Evolutionary conservation across 2,113 vertebrate genomes (phyloP).

Genomic region (Chaetodon auriga): DNA sequence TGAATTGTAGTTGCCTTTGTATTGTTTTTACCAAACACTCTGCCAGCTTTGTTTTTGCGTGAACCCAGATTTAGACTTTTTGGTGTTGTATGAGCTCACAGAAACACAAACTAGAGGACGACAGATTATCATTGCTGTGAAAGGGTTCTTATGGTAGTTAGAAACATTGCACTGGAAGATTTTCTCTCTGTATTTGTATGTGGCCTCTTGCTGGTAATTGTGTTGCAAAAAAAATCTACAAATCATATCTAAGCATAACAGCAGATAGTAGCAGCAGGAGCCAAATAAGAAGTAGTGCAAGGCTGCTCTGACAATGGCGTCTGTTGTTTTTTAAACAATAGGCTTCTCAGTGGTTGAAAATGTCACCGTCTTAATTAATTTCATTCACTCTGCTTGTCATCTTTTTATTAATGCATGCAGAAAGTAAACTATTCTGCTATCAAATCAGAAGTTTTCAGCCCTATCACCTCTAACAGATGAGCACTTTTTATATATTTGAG

Average conservation of each 20-base stretch:
- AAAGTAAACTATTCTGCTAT: background rate
- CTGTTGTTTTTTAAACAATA: conserved; percentile 26
- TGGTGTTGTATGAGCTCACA: background rate
- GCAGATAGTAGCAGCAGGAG: conserved; percentile 33
- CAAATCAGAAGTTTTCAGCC: conserved; percentile 12
- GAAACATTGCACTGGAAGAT: background rate
- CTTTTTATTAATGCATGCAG: conserved; percentile 1
- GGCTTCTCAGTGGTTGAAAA: conserved; percentile 40
- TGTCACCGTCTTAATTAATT: conserved; percentile 35
- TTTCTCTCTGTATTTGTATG: background rate
- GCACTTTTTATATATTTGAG: background rate
- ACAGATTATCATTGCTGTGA: background rate
- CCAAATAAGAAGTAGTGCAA: conserved; percentile 21
- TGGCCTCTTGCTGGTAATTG: conserved; percentile 17
- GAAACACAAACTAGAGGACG: background rate
- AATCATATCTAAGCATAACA: conserved; percentile 5
- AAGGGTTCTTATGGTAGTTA: background rate
- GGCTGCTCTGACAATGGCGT: conserved; percentile 18
- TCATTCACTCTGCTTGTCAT: conserved; percentile 16
- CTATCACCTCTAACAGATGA: background rate
- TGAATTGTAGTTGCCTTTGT: background rate
- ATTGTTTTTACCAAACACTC: background rate
- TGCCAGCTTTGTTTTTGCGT: background rate
- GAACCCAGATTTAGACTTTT: background rate
- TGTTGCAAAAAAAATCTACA: background rate